Evolutionary conservation across 2,888 invertebrate genomes (phyloP).

Genomic region (Hartigia nigra): DNA sequence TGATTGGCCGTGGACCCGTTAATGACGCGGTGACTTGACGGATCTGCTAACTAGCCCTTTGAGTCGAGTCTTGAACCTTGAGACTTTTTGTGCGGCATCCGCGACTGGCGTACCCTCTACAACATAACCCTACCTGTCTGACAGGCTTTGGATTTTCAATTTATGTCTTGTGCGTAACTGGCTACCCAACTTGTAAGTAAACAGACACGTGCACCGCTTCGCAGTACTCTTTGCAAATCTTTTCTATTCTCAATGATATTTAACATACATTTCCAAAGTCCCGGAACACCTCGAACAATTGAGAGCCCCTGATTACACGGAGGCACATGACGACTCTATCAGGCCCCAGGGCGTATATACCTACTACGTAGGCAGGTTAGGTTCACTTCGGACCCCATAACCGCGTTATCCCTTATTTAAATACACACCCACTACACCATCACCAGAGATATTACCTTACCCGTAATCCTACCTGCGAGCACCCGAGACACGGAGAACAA

Average conservation of each 20-base stretch:
- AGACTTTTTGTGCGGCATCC: not conserved
- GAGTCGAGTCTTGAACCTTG: not conserved
- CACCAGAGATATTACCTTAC: conserved; percentile 41
- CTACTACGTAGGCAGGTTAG: conserved; percentile 10
- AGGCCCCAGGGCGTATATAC: conserved; percentile 28
- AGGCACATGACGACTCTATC: conserved; percentile 54
- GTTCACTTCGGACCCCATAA: conserved; percentile 31
- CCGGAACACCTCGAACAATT: conserved; percentile 30
- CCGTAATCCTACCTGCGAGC: conserved; percentile 35
- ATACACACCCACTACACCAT: conserved; percentile 40
- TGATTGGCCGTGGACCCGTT: conserved; percentile 53
- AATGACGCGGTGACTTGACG: conserved; percentile 63
- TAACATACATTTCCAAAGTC: not conserved
- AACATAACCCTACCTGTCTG: not conserved
- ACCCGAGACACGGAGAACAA: conserved; percentile 3
- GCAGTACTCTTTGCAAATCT: not conserved
- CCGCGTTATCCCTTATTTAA: conserved; percentile 43
- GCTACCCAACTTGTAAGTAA: not conserved
- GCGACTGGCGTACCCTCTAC: not conserved
- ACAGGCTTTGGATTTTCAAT: not conserved
- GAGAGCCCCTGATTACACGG: conserved; percentile 50
- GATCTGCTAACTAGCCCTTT: conserved; percentile 61
- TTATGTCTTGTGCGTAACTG: not conserved
- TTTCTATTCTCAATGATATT: not conserved
- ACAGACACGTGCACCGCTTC: not conserved